Base-by-base conservation (phyloP, 2,888 invertebrate genomes). In the Scotopteryx bipunctaria region DNA sequence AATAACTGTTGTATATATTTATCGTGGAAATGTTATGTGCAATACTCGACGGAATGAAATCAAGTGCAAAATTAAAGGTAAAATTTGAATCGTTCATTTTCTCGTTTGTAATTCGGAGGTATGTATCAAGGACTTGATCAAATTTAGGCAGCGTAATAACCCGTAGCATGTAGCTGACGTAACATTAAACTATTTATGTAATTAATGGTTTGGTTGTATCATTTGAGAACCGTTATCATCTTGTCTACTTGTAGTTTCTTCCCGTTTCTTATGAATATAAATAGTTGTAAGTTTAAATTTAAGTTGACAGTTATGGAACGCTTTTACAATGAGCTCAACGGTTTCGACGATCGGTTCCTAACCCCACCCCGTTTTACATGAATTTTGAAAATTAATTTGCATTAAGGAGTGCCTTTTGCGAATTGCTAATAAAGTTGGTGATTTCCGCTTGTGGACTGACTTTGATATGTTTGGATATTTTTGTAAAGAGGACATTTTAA, bases 351-450 rank as follows among this genome's bases (percentile, higher is more conserved):
- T 66, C 61, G 59, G 67, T 68, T 66, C 60, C 52, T 55, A 53
- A 47, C 46, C 57, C 52, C 55, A 47, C 37, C 60, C 60, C 56
- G 58, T 59, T 57, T 52, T 36, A 52, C 47, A 46, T 58, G 47
- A 57, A 51, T 36, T 50, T 55, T 37, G 47, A 50, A 52, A 21
- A 58, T 65, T 57, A 45, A 57, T 57, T 61, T 59, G 61, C 59
- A 73, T 78, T 59, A 67, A 72, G 79, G 80, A 86, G 87, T 86
- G 86, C 86, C 87, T 87, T 86, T 80, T 72, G 78, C 74, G 70
- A 74, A 72, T 71, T 67, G 71, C 73, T 73, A 63, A 64, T 62
- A 55, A 63, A 69, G 64, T 69, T 72, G 67, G 78, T 78, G 77
- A 72, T 75, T 73, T 69, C 67, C 73, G 75, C 76, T 73, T 66